phyloP scores from a whole-genome alignment of 2,888 invertebrate species.

The Steinernema scapterisci region DNA sequence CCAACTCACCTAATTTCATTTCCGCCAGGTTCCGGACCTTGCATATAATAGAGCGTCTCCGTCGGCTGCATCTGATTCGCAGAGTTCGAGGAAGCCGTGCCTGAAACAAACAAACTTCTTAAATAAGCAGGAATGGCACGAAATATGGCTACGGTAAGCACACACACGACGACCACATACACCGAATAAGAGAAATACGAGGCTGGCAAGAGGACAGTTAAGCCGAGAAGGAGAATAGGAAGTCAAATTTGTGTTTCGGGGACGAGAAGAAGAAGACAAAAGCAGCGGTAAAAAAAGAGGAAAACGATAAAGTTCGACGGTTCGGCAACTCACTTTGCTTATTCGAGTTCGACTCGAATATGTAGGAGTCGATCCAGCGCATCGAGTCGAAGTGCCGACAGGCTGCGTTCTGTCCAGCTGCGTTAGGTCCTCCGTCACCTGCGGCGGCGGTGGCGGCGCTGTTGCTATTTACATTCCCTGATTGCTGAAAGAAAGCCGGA shows the following conservation, averaged over 20 bases:
- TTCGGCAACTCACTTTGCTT: no score
- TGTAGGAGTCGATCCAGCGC: conserved; percentile 36
- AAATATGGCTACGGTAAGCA: no score
- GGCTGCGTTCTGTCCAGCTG: conserved; percentile 32
- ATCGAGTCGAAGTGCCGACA: conserved; percentile 34
- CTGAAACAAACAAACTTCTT: background rate
- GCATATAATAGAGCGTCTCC: conserved; percentile 18
- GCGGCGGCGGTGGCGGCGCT: background rate
- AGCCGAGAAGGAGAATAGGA: background rate
- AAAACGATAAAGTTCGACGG: no score
- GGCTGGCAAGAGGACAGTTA: background rate
- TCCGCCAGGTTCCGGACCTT: background rate
- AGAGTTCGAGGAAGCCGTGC: background rate
- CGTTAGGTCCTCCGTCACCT: background rate
- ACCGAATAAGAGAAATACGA: no score
- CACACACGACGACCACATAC: no score
- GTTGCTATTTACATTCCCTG: background rate
- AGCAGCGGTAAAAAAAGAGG: background rate
- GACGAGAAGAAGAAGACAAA: background rate
- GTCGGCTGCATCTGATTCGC: background rate
- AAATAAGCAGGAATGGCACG: no score
- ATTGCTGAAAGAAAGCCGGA: conserved; percentile 14
- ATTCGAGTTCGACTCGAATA: conserved; percentile 25
- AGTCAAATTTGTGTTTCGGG: background rate
- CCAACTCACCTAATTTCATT: background rate